Percentiles rank a stretch among this genome's conserved stretches.
These are phyloP conservation scores for Sylvia borin DNA, from an alignment of 2,797 vertebrate species.

Conservation along the genomic window DNA sequence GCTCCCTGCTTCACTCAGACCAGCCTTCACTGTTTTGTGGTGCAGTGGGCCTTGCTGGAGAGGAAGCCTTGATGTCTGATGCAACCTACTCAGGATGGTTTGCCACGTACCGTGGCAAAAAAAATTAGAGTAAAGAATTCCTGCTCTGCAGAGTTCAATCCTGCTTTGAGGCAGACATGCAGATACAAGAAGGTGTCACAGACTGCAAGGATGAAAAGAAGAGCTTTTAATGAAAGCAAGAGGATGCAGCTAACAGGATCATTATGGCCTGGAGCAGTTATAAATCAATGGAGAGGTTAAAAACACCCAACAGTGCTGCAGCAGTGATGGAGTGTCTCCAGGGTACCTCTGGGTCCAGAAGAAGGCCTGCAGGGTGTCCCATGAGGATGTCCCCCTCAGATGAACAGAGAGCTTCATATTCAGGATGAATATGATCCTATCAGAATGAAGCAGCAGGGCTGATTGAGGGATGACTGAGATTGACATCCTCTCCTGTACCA, in stretches of 20 bases:
- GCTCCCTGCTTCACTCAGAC: background rate
- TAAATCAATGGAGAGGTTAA: background rate
- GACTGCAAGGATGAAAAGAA: background rate
- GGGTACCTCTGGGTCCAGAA: background rate
- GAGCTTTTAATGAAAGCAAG: background rate
- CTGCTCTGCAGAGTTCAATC: background rate
- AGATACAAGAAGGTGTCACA: background rate
- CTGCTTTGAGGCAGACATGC: background rate
- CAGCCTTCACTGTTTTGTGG: background rate
- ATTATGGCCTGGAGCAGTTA: background rate
- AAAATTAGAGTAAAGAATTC: background rate
- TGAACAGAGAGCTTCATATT: background rate
- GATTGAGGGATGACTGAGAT: background rate
- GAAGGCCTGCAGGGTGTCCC: background rate
- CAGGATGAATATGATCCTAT: background rate
- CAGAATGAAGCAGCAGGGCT: background rate
- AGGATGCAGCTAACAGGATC: background rate
- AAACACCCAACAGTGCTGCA: background rate
- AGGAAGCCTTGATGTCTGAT: background rate
- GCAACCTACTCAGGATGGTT: background rate
- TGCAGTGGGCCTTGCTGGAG: background rate
- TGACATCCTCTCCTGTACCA: background rate
- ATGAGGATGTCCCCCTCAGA: background rate
- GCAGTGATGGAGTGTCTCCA: background rate
- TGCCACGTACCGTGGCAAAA: fast-evolving